Evolutionary conservation across 2,797 vertebrate species (phyloP), one percentile per base, ranked within the genome.

Genomic region (Danio jaintianensis): DNA sequence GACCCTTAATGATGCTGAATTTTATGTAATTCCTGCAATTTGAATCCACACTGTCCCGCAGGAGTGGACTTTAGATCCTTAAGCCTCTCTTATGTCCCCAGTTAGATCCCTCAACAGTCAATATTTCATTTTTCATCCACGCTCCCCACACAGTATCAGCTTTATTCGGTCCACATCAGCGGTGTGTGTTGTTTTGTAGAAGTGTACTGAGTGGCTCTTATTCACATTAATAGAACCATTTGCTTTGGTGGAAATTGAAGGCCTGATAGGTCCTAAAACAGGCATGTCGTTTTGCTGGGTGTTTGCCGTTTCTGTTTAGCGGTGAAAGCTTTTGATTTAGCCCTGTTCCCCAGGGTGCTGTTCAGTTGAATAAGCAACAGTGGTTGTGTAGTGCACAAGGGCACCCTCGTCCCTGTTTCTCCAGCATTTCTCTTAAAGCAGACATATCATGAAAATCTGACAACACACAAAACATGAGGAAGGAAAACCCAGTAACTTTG

Each of bases 251-350:
- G 80, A 89, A 87, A 74, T 83, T 83, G 78, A 87, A 81, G 85
- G 82, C 73, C 82, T 81, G 62, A 83, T 70, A 66, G 64, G 52
- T 80, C 80, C 83, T 88, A 84, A 91, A 92, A 87, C 77, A 86
- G 43, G 64, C 85, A 88, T 79, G 83, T 84, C 85, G 85, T 91
- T 92, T 90, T 86, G 78, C 88, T 90, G 87, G 88, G 87, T 87
- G 85, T 92, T 91, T 40, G 81, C 89, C 43, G 75, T 82, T 89
- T 90, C 87, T 90, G 91, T 91, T 92, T 90, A 90, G 90, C 87
- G 85, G 89, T 89, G 90, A 92, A 91, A 89, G 89, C 89, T 89
- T 92, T 91, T 94, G 91, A 94, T 94, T 92, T 91, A 87, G 85
- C 89, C 90, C 84, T 85, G 84, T 92, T 89, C 92, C 92, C 92